Percentiles rank a stretch among this genome's conserved stretches.
phyloP scores from a whole-genome alignment of 2,888 invertebrate species.

The Bombylius discolor region DNA sequence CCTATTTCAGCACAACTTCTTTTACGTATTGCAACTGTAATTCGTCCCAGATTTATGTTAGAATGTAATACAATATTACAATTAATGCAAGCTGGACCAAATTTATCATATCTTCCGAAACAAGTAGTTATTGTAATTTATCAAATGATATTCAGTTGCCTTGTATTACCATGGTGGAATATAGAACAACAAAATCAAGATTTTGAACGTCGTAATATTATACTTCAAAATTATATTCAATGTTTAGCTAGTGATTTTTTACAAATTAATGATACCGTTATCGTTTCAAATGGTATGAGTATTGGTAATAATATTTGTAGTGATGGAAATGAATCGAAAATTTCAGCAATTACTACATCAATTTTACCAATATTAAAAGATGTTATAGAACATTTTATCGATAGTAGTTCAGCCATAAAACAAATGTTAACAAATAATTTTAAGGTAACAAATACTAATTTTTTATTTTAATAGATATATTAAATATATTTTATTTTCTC shows the following conservation, averaged over 20 bases:
- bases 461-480: neutral
- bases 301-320: neutral
- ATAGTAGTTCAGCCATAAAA: constrained; percentile 30
- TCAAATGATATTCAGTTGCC: constrained; percentile 32
- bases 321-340: constrained; percentile 26
- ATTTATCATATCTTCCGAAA: constrained; percentile 28
- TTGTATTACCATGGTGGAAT: constrained; percentile 33
- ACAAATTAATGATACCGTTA: constrained; percentile 22
- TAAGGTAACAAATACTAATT: constrained; percentile 21
- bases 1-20: constrained; percentile 25
- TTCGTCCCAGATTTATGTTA: constrained; percentile 33
- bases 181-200: constrained; percentile 30
- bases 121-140: constrained; percentile 30
- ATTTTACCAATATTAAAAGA: constrained; percentile 29
- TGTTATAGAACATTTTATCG: constrained; percentile 32
- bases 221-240: constrained; percentile 30
- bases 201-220: constrained; percentile 26
- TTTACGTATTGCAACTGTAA: constrained; percentile 33
- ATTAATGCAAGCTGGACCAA: constrained; percentile 29
- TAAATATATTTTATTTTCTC: neutral
- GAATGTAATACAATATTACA: constrained; percentile 31
- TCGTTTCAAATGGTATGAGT: neutral
- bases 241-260: constrained; percentile 29
- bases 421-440: constrained; percentile 32
- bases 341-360: constrained; percentile 25